A percentile compares a stretch with the other conserved stretches of the same genome.
These are phyloP conservation scores for Mycalesis mineus DNA, from an alignment of 2,888 invertebrate genomes.

Conservation along the genomic window DNA sequence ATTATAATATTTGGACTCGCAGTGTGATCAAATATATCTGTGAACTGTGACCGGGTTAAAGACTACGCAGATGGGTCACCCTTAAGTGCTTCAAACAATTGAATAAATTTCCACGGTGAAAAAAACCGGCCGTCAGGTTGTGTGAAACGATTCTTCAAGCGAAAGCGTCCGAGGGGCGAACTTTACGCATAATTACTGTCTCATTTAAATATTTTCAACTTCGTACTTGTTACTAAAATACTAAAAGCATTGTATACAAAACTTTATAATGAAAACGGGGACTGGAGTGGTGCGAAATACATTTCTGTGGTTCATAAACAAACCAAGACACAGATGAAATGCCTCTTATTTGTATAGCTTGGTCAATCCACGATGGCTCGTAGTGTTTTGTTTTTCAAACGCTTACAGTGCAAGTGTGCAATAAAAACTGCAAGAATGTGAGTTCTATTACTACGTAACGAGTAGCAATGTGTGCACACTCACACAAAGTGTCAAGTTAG, in stretches of 20 bases:
- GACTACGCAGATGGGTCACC: neutral
- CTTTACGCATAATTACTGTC: conserved; percentile 31
- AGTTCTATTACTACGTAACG: no score
- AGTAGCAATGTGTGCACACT: no score
- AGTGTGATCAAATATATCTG: no score
- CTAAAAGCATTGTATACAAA: conserved; percentile 25
- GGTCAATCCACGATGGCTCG: no score
- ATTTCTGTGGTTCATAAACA: neutral
- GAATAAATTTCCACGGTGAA: conserved; percentile 4
- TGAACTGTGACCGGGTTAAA: no score
- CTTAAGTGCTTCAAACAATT: neutral
- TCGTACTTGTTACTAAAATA: conserved; percentile 25
- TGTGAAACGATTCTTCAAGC: conserved; percentile 19
- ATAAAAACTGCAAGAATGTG: no score
- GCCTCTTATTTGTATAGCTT: no score
- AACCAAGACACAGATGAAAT: neutral
- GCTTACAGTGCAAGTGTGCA: no score
- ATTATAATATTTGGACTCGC: no score
- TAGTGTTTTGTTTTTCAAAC: no score
- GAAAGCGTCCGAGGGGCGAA: conserved; percentile 20
- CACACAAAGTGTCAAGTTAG: no score
- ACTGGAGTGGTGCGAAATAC: conserved; percentile 12
- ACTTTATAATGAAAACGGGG: conserved; percentile 22
- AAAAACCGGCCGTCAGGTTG: conserved; percentile 9
- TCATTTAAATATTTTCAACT: conserved; percentile 31